Evolutionary conservation across 2,797 vertebrate species (phyloP).

Genomic region (Sebastes hubbsi): DNA sequence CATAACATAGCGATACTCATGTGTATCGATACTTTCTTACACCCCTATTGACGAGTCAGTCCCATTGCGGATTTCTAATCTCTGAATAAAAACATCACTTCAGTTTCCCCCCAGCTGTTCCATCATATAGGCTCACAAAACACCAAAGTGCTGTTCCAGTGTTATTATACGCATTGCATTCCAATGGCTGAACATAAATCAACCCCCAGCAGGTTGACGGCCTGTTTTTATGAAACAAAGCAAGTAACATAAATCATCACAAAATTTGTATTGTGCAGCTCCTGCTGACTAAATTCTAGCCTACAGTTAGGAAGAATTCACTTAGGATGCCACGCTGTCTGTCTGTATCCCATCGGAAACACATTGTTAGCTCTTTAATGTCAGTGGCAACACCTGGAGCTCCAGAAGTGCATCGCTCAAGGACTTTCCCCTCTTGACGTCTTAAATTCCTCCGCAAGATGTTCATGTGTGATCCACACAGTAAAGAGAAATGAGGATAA

Average conservation of each 20-base stretch:
- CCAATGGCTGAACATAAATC: conserved; percentile 57
- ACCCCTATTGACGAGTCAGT: neutral
- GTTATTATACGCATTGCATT: conserved; percentile 33
- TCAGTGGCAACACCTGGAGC: conserved; percentile 68
- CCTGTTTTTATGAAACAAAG: conserved; percentile 48
- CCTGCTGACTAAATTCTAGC: conserved; percentile 30
- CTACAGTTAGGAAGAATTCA: conserved; percentile 42
- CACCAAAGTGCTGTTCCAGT: conserved; percentile 6
- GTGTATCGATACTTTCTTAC: too few relatives aligned
- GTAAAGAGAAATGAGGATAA: neutral
- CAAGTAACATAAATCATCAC: conserved; percentile 50
- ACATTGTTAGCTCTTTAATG: conserved; percentile 34
- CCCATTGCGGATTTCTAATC: neutral
- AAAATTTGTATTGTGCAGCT: conserved; percentile 36
- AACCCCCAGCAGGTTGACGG: conserved; percentile 20
- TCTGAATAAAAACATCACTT: neutral
- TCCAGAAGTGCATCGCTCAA: conserved; percentile 49
- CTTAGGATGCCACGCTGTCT: conserved; percentile 31
- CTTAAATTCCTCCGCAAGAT: conserved; percentile 51
- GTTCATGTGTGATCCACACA: neutral
- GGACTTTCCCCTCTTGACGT: conserved; percentile 50
- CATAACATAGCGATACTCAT: too few relatives aligned
- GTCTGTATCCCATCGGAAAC: conserved; percentile 25
- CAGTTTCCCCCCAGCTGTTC: neutral
- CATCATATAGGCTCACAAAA: neutral